A percentile compares a stretch with the other conserved stretches of the same genome.
These are phyloP conservation scores for Lepisosteus oculatus DNA, from an alignment of 2,113 vertebrate genomes.

Conservation along the genomic window DNA sequence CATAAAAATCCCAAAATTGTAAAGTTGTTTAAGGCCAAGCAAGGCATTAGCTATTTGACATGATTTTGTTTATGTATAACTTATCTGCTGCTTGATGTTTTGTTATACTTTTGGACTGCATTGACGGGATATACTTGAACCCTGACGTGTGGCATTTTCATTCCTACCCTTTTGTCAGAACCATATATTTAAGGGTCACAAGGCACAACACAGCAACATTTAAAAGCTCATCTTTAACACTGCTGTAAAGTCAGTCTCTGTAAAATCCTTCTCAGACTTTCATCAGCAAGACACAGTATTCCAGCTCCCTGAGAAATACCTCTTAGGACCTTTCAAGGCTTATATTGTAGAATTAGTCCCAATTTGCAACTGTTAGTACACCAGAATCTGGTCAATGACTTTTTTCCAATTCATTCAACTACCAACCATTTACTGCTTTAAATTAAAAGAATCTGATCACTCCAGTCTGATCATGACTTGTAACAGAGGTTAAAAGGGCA, in stretches of 20 bases:
- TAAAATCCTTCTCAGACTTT: background rate
- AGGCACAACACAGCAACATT: background rate
- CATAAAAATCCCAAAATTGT: no score
- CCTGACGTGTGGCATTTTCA: background rate
- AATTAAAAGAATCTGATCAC: slow-evolving; percentile 1
- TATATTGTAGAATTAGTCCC: background rate
- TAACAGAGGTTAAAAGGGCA: slow-evolving; percentile 1
- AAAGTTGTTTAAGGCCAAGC: no score
- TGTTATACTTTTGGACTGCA: no score
- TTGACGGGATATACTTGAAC: background rate
- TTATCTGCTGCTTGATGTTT: no score
- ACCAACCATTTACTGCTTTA: background rate
- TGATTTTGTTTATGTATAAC: no score
- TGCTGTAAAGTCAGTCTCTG: background rate
- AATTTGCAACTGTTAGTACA: background rate
- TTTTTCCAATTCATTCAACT: background rate
- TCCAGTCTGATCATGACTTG: slow-evolving; percentile 5
- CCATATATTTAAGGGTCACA: background rate
- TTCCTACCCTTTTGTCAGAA: background rate
- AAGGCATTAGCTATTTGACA: no score
- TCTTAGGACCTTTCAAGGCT: background rate
- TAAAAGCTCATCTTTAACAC: background rate
- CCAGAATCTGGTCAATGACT: background rate
- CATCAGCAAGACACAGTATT: background rate
- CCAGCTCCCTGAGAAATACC: background rate